Evolutionary conservation across 92 coral and sea anemone species (phyloP), one percentile per base, ranked within the genome.

Genomic region (Porites cylindrica): DNA sequence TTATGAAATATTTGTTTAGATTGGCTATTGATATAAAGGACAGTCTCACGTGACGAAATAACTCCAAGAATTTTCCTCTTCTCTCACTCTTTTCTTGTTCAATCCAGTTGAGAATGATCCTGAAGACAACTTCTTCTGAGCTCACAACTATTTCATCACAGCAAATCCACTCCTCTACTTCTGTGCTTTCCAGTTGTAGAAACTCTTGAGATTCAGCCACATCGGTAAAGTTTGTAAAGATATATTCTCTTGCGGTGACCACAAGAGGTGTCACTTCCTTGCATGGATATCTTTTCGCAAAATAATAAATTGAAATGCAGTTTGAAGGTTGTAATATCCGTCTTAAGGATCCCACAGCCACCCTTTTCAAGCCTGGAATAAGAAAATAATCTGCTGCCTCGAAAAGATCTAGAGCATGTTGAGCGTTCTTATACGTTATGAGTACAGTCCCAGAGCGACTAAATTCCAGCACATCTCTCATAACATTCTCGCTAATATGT

Each of bases 31-130:
- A 43, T 43, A 73, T 21, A 11, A 50, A 50, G 17, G 20, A 13
- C 60, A 73, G 17, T n/a, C 47, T 63, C 38, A 76, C 50, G 65
- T 59, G 63, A 20, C 66, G 66, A 51, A 76, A 76, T 26, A 76
- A 73, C 78, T 73, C 78, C 23, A 17, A 13, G 29, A 73, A 73
- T 12, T 73, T 67, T 11, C 23, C 24, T 77, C 59, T 17, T 32
- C 81, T 19, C 23, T 56, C 18, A 13, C 50, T 56, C 54, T 10
- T 16, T 21, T 21, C 43, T 12, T 77, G 50, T 20, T 43, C 13
- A 6, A 58, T 59, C 81, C 81, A 73, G 19, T 73, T 9, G 7
- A 77, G 21, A 14, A 77, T 63, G 23, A 77, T 32, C 14, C 59
- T 43, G 69, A 77, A 56, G 3, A 77, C 68, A 21, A 53, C 66